Percentiles rank a stretch among this genome's conserved stretches.
Evolutionary conservation across 2,113 vertebrate species (phyloP).

Genomic region (Ifrita kowaldi): DNA sequence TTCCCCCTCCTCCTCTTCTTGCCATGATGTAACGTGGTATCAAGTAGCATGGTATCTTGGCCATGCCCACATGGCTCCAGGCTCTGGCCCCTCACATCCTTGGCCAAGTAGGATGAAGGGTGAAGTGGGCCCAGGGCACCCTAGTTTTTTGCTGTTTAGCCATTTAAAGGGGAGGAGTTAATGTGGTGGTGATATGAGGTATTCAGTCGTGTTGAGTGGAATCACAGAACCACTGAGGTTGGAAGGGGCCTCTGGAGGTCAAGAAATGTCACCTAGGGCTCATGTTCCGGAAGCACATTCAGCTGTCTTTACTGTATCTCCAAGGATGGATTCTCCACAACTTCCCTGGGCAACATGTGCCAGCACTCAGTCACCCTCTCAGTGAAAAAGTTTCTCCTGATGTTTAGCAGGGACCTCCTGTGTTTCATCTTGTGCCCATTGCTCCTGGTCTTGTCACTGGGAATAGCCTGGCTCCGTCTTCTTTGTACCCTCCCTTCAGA

Average conservation of each 20-base stretch:
- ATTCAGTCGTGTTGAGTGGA: background rate
- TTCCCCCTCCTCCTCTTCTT: background rate
- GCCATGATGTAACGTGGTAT: background rate
- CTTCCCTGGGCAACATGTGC: background rate
- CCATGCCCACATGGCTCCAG: background rate
- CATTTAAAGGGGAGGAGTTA: background rate
- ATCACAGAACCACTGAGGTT: background rate
- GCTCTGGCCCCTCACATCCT: background rate
- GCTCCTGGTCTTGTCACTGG: background rate
- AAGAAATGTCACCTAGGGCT: background rate
- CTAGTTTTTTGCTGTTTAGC: background rate
- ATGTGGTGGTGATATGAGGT: background rate
- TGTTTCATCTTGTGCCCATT: background rate
- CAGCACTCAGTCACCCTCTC: background rate
- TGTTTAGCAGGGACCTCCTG: background rate
- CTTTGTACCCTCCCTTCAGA: background rate
- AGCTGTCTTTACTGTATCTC: background rate
- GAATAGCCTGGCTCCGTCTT: background rate
- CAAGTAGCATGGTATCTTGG: background rate
- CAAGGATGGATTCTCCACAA: background rate
- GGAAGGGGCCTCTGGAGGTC: background rate
- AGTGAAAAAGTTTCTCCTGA: background rate
- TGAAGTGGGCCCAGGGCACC: background rate
- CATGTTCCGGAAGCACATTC: background rate
- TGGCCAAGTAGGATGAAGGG: background rate